phyloP scores from a whole-genome alignment of 2,888 invertebrate species.

The Hypomecis punctinalis region DNA sequence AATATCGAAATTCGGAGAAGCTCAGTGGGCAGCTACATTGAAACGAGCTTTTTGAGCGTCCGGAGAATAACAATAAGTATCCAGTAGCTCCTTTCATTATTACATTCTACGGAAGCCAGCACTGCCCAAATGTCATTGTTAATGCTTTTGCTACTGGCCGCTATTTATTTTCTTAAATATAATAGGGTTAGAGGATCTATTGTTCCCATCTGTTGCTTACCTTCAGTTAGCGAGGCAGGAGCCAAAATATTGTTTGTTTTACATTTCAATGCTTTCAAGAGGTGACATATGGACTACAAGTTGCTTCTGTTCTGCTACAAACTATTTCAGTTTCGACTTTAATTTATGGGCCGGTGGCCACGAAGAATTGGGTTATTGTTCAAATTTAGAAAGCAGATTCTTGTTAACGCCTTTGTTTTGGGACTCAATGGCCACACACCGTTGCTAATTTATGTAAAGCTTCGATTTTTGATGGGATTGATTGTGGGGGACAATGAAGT shows the following conservation, averaged over 20 bases:
- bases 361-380: slow-evolving; percentile 75
- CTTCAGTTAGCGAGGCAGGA: slow-evolving; percentile 72
- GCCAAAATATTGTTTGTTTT: slow-evolving; percentile 83
- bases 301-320: slow-evolving; percentile 20
- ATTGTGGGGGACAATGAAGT: slow-evolving; percentile 39
- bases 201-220: slow-evolving; percentile 73
- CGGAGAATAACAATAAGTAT: slow-evolving; percentile 64
- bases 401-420: slow-evolving; percentile 40
- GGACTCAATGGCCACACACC: slow-evolving; percentile 61
- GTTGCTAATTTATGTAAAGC: slow-evolving; percentile 59
- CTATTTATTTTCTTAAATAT: slow-evolving; percentile 75
- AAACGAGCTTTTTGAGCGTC: slow-evolving; percentile 66
- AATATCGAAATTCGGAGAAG: slow-evolving; percentile 47
- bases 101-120: slow-evolving; percentile 70
- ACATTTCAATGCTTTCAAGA: slow-evolving; percentile 74
- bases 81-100: slow-evolving; percentile 71
- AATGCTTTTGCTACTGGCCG: slow-evolving; percentile 54
- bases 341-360: slow-evolving; percentile 76
- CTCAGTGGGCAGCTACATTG: slow-evolving; percentile 67
- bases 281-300: slow-evolving; percentile 73
- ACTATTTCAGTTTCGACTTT: slow-evolving; percentile 59
- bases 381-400: slow-evolving; percentile 52
- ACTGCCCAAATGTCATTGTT: slow-evolving; percentile 53
- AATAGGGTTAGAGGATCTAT: slow-evolving; percentile 74
- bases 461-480: slow-evolving; percentile 35